phyloP scores from a whole-genome alignment of 2,797 vertebrate species.

The Knipowitschia caucasica region DNA sequence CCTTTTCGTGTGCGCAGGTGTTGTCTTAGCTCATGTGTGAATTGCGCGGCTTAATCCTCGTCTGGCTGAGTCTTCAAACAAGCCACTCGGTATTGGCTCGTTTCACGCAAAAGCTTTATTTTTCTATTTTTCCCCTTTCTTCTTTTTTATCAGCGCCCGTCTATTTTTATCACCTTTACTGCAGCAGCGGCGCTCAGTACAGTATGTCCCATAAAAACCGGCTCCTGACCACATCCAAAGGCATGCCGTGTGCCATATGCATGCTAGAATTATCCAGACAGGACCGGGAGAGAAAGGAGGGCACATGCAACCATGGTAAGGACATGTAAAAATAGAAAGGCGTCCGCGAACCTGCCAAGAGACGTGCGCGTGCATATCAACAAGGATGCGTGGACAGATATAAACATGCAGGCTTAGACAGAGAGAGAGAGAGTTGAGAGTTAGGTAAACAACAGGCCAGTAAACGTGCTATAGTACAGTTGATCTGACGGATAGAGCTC shows the following conservation, averaged over 20 bases:
- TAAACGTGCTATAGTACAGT: slow-evolving; percentile 1
- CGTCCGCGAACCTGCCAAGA: background rate
- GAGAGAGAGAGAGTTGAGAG: slow-evolving; percentile 16
- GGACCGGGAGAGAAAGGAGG: slow-evolving; percentile 4
- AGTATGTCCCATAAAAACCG: slow-evolving; percentile 63
- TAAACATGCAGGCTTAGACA: slow-evolving; percentile 12
- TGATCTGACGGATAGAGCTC: background rate
- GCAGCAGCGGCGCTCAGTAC: slow-evolving; percentile 55
- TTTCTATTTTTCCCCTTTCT: slow-evolving; percentile 37
- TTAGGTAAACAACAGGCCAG: slow-evolving; percentile 10
- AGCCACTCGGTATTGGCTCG: slow-evolving; percentile 32
- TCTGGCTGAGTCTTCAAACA: slow-evolving; percentile 39
- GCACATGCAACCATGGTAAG: slow-evolving; percentile 6
- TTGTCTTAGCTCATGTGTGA: slow-evolving; percentile 29
- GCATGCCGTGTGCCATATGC: slow-evolving; percentile 32
- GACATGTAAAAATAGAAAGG: background rate
- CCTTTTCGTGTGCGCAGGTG: slow-evolving; percentile 8
- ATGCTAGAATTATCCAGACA: slow-evolving; percentile 23
- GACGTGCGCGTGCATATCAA: background rate
- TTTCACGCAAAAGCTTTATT: slow-evolving; percentile 36
- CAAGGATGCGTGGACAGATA: background rate
- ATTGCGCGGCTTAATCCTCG: slow-evolving; percentile 28
- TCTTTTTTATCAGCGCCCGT: slow-evolving; percentile 60
- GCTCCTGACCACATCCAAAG: slow-evolving; percentile 45
- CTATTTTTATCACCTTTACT: slow-evolving; percentile 69